Conservation (phyloP, 1,140 invertebrate species). For the Hormaphis cornu region DNA sequence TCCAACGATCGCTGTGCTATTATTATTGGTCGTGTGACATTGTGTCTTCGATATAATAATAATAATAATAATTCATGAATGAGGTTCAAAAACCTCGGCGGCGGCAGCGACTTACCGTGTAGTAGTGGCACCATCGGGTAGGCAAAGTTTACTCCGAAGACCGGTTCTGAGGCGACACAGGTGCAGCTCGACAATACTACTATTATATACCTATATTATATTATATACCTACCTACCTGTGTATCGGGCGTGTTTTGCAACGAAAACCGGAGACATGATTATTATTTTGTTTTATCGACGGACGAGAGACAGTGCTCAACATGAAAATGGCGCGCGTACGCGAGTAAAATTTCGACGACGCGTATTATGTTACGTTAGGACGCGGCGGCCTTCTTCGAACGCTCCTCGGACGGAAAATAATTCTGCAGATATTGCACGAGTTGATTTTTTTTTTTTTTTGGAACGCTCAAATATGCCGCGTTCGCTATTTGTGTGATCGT, state of each 20-base stretch:
- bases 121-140: background rate
- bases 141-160: background rate
- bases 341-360: background rate
- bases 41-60: too few relatives aligned
- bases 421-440: background rate
- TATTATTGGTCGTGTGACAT: too few relatives aligned
- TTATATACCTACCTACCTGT: too few relatives aligned
- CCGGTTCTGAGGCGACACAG: background rate
- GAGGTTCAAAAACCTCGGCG: conserved; percentile 25
- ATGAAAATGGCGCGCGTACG: too few relatives aligned
- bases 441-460: background rate
- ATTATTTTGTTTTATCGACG: too few relatives aligned
- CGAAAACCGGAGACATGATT: too few relatives aligned
- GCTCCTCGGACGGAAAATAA: background rate
- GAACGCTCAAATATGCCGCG: background rate
- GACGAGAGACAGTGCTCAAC: background rate
- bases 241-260: conserved; percentile 7
- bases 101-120: background rate
- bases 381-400: background rate
- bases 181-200: background rate
- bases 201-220: too few relatives aligned
- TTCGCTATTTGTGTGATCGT: background rate
- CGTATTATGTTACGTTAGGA: background rate
- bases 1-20: too few relatives aligned
- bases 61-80: background rate